These are phyloP conservation scores for Hirundo rustica DNA, from an alignment of 2,797 vertebrate genomes.

Conservation along the genomic window DNA sequence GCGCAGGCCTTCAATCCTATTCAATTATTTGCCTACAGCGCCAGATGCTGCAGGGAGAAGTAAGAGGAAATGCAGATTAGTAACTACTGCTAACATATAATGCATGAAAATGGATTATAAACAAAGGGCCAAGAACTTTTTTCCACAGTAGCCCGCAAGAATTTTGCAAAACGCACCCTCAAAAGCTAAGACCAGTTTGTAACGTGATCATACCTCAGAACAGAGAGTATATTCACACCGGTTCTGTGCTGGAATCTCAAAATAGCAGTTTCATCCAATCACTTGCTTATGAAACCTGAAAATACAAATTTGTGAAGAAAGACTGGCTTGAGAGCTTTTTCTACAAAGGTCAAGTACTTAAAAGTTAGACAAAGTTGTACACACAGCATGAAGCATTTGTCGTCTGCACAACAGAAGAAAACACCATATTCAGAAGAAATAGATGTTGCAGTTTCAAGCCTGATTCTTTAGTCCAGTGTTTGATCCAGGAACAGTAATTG, in stretches of 20 bases:
- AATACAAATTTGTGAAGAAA: not conserved
- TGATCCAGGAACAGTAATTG: conserved; percentile 5
- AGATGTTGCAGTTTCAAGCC: not conserved
- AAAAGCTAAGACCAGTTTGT: not conserved
- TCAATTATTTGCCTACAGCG: not conserved
- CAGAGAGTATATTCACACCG: not conserved
- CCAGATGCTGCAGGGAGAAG: rapidly evolving
- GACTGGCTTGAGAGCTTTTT: not conserved
- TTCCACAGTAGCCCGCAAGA: not conserved
- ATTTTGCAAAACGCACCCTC: not conserved
- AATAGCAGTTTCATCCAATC: not conserved
- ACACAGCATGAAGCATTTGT: not conserved
- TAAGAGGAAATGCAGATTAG: not conserved
- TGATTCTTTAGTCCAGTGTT: not conserved
- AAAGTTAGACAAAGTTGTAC: not conserved
- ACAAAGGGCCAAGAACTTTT: not conserved
- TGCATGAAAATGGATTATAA: not conserved
- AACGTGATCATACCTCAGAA: not conserved
- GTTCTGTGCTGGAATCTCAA: not conserved
- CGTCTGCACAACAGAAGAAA: not conserved
- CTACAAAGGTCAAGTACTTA: not conserved
- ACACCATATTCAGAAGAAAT: not conserved
- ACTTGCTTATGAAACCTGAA: not conserved
- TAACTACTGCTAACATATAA: not conserved
- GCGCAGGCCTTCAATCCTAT: not conserved